phyloP scores from a whole-genome alignment of 2,113 vertebrate genomes.

The Anoplopoma fimbria region DNA sequence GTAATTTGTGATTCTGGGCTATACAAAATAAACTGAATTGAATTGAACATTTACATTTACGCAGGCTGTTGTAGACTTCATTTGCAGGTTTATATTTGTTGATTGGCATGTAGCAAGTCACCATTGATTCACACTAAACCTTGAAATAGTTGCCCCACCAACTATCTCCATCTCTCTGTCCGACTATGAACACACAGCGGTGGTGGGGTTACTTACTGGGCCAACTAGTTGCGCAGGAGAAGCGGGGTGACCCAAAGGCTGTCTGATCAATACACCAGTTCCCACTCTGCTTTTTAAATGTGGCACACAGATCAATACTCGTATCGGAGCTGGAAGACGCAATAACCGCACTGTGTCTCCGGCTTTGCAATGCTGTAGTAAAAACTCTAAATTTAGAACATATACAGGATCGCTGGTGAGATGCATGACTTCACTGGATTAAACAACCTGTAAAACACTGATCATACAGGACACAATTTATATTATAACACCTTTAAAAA shows the following conservation, averaged over 20 bases:
- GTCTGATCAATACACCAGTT: constrained; percentile 82
- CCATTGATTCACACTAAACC: constrained; percentile 68
- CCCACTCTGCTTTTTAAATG: constrained; percentile 83
- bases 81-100: constrained; percentile 60
- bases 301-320: constrained; percentile 83
- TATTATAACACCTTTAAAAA: background rate
- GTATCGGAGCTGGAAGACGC: constrained; percentile 80
- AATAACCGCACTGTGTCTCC: constrained; percentile 74
- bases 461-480: background rate
- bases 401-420: constrained; percentile 11
- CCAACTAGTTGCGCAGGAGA: constrained; percentile 68
- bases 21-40: too few species aligned
- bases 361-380: constrained; percentile 70
- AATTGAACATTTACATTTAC: constrained; percentile 19
- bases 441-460: background rate
- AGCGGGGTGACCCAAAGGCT: constrained; percentile 81
- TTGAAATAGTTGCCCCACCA: constrained; percentile 46
- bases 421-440: background rate
- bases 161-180: background rate
- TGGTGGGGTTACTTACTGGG: constrained; percentile 43
- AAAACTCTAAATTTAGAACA: constrained; percentile 71
- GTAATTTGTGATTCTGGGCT: too few species aligned
- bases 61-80: constrained; percentile 36
- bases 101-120: constrained; percentile 61
- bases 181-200: constrained; percentile 34